Evolutionary conservation across 2,797 vertebrate species (phyloP), one percentile per base, ranked within the genome.

Genomic region (Eurystomus glaucurus): DNA sequence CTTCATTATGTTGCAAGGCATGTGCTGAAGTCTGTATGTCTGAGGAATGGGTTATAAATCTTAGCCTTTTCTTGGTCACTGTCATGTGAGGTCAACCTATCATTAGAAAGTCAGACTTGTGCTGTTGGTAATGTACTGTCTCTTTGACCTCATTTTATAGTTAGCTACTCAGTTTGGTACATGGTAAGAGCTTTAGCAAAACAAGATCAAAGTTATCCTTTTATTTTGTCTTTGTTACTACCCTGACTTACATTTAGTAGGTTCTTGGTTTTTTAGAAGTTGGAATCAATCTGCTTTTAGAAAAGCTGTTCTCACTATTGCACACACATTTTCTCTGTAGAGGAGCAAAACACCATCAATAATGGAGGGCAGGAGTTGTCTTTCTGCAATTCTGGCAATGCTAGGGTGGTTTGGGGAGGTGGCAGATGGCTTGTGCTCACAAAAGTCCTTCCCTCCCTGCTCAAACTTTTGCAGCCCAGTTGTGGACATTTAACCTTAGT

Each of bases 21-120:
- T 21, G 18, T 52, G 19, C 66, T 84, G 13, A 85, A 82, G 21
- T 85, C 80, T 9, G 0, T 43, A 12, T 64, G 29, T 74, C 52
- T 87, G 74, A 68, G 76, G 70, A 93, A 74, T 0, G 14, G 55
- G 16, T 90, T 95, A 35, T 85, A 92, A 87, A 82, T 95, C 80
- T 82, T 78, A 79, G 39, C 18, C 31, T 86, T 90, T 91, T 86
- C 70, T 84, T 89, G 60, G 35, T 92, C 28, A 26, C 33, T 92
- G 66, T 85, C 71, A 60, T 39, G 68, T 17, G 31, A 87, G 37
- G 51, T 85, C 68, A 70, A 0, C 68, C 62, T 70, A 11, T 80
- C 93, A 82, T 90, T 85, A 74, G 51, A 58, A 87, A 91, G 57
- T 52, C 26, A 71, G 33, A 26, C 50, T 80, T 61, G 31, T 52